phyloP scores from a whole-genome alignment of 2,888 invertebrate species.

The Uloborus plumipes region DNA sequence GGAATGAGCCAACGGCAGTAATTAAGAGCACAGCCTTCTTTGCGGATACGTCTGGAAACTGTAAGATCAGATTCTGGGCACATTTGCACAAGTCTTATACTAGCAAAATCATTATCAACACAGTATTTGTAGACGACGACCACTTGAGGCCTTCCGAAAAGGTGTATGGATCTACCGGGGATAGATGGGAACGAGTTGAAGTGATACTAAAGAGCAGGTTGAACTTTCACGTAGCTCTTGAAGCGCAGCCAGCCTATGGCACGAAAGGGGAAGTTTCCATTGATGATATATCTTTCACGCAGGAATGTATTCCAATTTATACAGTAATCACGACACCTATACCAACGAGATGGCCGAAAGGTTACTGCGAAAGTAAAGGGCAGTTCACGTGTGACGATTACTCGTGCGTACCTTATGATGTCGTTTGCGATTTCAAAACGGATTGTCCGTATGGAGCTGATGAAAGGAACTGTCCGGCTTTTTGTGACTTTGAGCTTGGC shows the following conservation, averaged over 20 bases:
- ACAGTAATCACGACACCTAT: constrained; percentile 56
- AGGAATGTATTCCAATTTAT: constrained; percentile 50
- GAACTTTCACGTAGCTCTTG: constrained; percentile 56
- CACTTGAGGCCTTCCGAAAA: neutral
- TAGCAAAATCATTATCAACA: constrained; percentile 68
- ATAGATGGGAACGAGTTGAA: constrained; percentile 57
- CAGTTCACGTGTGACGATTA: constrained; percentile 62
- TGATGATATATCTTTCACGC: constrained; percentile 64
- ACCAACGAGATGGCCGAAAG: constrained; percentile 49
- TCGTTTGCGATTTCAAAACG: constrained; percentile 63
- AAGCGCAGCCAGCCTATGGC: constrained; percentile 28
- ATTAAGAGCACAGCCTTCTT: constrained; percentile 57
- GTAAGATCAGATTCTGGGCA: constrained; percentile 63
- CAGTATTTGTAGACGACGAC: constrained; percentile 7
- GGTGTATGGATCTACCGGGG: constrained; percentile 24
- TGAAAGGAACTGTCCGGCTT: constrained; percentile 62
- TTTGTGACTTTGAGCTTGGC: constrained; percentile 58
- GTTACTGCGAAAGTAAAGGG: constrained; percentile 34
- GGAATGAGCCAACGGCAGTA: neutral
- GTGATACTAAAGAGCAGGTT: constrained; percentile 33
- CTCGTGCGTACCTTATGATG: constrained; percentile 44
- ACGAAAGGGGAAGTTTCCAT: constrained; percentile 58
- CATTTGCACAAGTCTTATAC: constrained; percentile 56
- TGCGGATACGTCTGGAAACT: constrained; percentile 54
- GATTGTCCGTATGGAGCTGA: constrained; percentile 62